Percentiles rank a stretch among this genome's conserved stretches.
Evolutionary conservation across 2,888 invertebrate species (phyloP).

Genomic region (Willowsia nigromaculata): DNA sequence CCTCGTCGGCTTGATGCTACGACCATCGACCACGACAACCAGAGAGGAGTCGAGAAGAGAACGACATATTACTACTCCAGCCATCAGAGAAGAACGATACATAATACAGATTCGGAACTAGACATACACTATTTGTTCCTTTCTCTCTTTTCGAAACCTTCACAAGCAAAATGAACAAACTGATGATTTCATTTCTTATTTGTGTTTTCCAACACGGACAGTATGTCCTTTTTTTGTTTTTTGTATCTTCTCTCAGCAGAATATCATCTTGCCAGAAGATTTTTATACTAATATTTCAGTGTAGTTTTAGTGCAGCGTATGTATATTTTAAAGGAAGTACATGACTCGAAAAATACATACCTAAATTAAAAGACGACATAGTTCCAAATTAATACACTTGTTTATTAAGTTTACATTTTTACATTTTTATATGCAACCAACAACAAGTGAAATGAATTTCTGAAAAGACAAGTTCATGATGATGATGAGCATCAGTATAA

Average conservation of each 20-base stretch:
- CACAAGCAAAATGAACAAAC: constrained; percentile 36
- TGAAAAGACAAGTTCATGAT: constrained; percentile 25
- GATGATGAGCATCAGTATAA: constrained; percentile 20
- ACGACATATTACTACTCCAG: constrained; percentile 36
- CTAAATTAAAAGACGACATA: background rate
- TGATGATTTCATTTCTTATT: constrained; percentile 40
- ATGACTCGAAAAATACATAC: background rate
- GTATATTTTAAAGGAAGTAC: background rate
- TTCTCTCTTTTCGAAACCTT: background rate
- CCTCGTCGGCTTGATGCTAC: constrained; percentile 52
- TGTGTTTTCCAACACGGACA: background rate
- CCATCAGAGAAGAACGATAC: constrained; percentile 22
- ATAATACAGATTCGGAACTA: constrained; percentile 13
- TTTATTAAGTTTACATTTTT: background rate
- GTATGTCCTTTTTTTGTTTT: background rate
- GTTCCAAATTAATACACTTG: constrained; percentile 11
- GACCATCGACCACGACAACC: constrained; percentile 35
- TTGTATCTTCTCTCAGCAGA: background rate
- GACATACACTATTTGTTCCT: background rate
- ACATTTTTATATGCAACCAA: background rate
- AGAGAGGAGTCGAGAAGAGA: constrained; percentile 13
- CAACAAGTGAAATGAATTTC: constrained; percentile 31
- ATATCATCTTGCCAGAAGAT: constrained; percentile 15
- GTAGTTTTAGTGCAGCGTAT: background rate
- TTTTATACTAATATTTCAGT: background rate